Percentiles rank a stretch among this genome's conserved stretches.
These are phyloP conservation scores for Oreocharis arfaki DNA, from an alignment of 2,113 vertebrate species.

Conservation along the genomic window DNA sequence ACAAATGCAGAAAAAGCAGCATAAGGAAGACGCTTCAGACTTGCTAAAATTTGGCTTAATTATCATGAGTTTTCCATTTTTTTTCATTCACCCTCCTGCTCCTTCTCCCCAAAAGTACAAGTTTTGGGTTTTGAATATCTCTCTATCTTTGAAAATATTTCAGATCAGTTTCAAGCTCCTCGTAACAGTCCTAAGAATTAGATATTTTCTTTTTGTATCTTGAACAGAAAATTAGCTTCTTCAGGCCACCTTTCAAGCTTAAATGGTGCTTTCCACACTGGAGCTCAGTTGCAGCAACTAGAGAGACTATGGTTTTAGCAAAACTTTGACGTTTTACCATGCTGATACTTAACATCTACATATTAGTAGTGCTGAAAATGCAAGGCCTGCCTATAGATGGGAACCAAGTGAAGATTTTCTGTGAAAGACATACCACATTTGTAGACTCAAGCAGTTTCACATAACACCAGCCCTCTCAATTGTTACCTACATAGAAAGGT, in stretches of 20 bases:
- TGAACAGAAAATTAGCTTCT: not conserved
- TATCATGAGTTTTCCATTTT: slow-evolving; percentile 26
- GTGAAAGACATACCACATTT: not conserved
- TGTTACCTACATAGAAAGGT: not conserved
- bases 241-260: not conserved
- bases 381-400: not conserved
- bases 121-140: slow-evolving; percentile 12
- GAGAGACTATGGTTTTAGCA: not conserved
- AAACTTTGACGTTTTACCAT: not conserved
- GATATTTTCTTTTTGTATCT: not conserved
- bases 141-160: slow-evolving; percentile 11
- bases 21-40: slow-evolving; percentile 55
- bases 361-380: not conserved
- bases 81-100: slow-evolving; percentile 44
- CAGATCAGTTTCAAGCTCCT: not conserved
- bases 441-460: not conserved
- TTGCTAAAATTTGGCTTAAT: slow-evolving; percentile 59
- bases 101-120: slow-evolving; percentile 32
- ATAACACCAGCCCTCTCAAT: not conserved
- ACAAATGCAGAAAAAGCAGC: slow-evolving; percentile 60
- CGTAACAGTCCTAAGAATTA: not conserved
- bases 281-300: not conserved
- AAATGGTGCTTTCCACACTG: not conserved
- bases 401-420: not conserved
- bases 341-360: not conserved